Evolutionary conservation across 2,797 vertebrate genomes (phyloP).

Genomic region (Dendrocincla tyrannina): DNA sequence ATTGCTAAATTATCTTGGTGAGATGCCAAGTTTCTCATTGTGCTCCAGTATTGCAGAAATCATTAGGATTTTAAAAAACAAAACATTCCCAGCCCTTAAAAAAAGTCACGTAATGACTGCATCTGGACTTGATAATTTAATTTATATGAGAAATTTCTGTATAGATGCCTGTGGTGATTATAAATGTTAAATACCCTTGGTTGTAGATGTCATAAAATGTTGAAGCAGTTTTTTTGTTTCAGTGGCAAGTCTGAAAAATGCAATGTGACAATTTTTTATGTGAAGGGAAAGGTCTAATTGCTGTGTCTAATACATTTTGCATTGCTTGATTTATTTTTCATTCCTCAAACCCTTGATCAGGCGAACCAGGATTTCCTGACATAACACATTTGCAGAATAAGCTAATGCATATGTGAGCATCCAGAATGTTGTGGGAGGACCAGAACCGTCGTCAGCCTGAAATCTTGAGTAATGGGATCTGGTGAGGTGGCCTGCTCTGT

Average conservation of each 20-base stretch:
- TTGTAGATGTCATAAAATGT: background rate
- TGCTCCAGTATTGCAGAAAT: slow-evolving; percentile 32
- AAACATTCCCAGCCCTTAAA: slow-evolving; percentile 36
- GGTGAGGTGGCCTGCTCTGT: background rate
- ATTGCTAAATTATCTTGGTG: slow-evolving; percentile 1
- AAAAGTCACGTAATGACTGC: background rate
- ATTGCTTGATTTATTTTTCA: slow-evolving; percentile 54
- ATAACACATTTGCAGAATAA: background rate
- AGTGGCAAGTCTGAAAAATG: background rate
- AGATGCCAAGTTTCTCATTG: background rate
- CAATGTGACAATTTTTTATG: background rate
- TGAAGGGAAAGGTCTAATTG: slow-evolving; percentile 30
- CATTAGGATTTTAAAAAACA: slow-evolving; percentile 12
- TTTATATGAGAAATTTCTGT: background rate
- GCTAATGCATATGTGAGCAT: background rate
- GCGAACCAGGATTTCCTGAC: slow-evolving; percentile 3
- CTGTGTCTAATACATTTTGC: slow-evolving; percentile 39
- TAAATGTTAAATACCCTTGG: background rate
- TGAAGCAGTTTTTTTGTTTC: slow-evolving; percentile 1
- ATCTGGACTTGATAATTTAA: slow-evolving; percentile 12
- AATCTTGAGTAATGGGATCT: background rate
- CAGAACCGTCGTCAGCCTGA: background rate
- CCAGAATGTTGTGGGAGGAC: background rate
- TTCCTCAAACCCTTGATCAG: slow-evolving; percentile 9
- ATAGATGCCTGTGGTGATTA: background rate